These are phyloP conservation scores for Ellobius talpinus DNA, from an alignment of 2,113 vertebrate species.

Conservation along the genomic window DNA sequence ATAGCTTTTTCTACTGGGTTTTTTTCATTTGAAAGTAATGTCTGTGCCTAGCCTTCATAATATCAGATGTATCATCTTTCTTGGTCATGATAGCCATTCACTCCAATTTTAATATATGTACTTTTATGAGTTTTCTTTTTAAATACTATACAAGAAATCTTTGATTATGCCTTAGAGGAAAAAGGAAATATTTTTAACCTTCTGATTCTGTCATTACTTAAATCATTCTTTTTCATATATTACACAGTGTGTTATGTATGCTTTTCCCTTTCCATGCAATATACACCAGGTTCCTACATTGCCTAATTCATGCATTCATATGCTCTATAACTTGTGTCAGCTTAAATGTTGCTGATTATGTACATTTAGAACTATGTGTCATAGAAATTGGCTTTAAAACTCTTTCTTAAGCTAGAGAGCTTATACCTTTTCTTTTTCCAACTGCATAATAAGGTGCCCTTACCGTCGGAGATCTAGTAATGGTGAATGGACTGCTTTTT, in stretches of 20 bases:
- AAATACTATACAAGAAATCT: not conserved
- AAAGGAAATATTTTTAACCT: slow-evolving; percentile 36
- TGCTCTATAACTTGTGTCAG: slow-evolving; percentile 20
- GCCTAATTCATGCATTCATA: slow-evolving; percentile 48
- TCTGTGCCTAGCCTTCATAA: not conserved
- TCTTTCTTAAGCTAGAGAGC: slow-evolving; percentile 52
- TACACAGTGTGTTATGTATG: not conserved
- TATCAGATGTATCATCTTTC: slow-evolving; percentile 59
- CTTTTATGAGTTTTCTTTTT: slow-evolving; percentile 26
- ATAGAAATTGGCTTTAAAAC: slow-evolving; percentile 32
- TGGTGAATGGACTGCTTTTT: slow-evolving; percentile 99
- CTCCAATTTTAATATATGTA: slow-evolving; percentile 18
- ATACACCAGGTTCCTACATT: slow-evolving; percentile 13
- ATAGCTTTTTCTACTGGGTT: not conserved
- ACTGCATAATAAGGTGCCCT: slow-evolving; percentile 90
- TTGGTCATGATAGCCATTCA: slow-evolving; percentile 29
- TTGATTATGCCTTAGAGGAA: slow-evolving; percentile 1
- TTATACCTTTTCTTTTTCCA: slow-evolving; percentile 35
- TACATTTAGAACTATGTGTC: slow-evolving; percentile 56
- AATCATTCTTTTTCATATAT: slow-evolving; percentile 23
- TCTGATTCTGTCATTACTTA: slow-evolving; percentile 45
- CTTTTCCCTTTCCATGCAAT: slow-evolving; percentile 40
- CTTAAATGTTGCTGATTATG: slow-evolving; percentile 46
- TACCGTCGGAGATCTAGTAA: slow-evolving; percentile 98
- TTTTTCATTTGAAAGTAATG: slow-evolving; percentile 45